Conservation (phyloP, 2,113 vertebrate genomes). For the Rhabdornis inornatus region DNA sequence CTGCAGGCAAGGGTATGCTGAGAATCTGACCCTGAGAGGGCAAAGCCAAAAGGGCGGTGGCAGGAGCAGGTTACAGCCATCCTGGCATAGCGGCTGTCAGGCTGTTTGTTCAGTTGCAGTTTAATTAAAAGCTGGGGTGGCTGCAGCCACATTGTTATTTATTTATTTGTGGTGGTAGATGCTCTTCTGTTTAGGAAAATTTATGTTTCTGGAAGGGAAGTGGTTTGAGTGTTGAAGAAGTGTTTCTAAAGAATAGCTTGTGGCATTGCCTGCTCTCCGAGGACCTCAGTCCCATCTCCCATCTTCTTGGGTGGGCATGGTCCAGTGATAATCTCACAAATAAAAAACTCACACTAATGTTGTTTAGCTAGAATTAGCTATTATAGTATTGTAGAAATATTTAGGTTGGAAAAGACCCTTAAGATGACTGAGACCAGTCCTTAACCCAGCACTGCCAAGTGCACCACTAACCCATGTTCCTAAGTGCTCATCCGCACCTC, state of each 20-base stretch:
- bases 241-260: background rate
- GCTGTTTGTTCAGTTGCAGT: constrained; percentile 49
- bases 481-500: background rate
- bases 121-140: constrained; percentile 34
- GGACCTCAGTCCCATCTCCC: background rate
- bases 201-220: background rate
- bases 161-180: background rate
- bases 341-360: background rate
- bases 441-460: background rate
- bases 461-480: background rate
- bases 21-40: constrained; percentile 40
- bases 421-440: accelerated
- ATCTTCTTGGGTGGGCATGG: background rate
- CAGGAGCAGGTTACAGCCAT: background rate
- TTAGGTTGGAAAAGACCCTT: background rate
- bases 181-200: background rate
- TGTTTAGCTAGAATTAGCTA: background rate
- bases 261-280: background rate
- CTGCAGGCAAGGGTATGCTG: background rate
- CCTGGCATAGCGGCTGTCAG: background rate
- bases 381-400: background rate
- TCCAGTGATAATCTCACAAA: background rate
- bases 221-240: background rate
- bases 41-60: constrained; percentile 41
- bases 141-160: background rate